Conservation (phyloP, 2,113 vertebrate species). For the Dromaius novaehollandiae region DNA sequence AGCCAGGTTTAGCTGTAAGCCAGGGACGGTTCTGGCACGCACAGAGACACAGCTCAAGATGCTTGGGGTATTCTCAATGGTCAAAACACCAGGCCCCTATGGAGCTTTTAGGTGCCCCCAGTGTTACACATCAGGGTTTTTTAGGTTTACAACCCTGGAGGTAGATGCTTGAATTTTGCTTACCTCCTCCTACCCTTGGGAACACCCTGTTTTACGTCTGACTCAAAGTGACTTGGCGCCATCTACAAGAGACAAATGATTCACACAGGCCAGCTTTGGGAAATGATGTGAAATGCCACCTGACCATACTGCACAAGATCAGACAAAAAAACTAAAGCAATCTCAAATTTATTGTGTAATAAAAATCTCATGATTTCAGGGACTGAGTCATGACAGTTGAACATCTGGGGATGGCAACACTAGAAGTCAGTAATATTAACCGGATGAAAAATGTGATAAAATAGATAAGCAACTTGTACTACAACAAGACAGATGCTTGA, state of each 20-base stretch:
- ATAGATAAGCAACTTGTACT: background rate
- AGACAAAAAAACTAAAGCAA: slow-evolving; percentile 6
- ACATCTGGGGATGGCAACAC: background rate
- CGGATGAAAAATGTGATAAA: slow-evolving; percentile 17
- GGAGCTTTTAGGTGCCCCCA: background rate
- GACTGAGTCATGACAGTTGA: background rate
- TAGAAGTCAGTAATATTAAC: background rate
- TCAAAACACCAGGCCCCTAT: background rate
- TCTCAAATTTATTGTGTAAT: background rate
- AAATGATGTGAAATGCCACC: background rate
- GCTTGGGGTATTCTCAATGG: background rate
- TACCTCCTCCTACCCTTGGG: background rate
- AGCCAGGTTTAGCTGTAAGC: background rate
- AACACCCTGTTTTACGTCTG: background rate
- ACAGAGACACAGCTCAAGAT: background rate
- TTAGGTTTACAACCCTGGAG: background rate
- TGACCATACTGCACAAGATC: background rate
- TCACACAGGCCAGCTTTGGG: background rate
- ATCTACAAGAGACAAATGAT: background rate
- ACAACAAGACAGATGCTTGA: background rate
- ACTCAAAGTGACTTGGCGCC: background rate
- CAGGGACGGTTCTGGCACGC: background rate
- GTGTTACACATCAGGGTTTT: background rate
- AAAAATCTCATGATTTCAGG: background rate
- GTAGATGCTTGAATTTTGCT: background rate